Base-by-base conservation (phyloP, 2,113 vertebrate genomes). In the Elaphurus davidianus region DNA sequence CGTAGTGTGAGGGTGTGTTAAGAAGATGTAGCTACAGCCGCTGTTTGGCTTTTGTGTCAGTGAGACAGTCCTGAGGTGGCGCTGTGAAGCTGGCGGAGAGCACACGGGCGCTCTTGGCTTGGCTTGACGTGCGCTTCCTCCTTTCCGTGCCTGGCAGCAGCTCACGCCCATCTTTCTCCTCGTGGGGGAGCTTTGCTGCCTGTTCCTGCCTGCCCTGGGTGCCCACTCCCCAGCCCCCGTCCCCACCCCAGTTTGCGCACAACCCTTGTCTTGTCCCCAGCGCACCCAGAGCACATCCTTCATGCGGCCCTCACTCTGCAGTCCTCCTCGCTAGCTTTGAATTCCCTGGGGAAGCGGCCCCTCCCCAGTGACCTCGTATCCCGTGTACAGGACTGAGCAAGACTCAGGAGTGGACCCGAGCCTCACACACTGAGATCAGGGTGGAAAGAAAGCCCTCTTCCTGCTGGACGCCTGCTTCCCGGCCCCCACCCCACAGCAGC, bases 291-390 rank as follows among this genome's bases (percentile, higher is more conserved):
- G 64, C 57, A 13, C 14, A 0, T 30, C 7, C 27, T 19, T 76
- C 36, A 16, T 21, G 40, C 1, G 19, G 55, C 23, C 9, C 60
- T 60, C 19, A 11, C 40, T 43, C 0, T 8, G 5, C 0, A 0
- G 6, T 54, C 28, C 55, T 54, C 28, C 55, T 91, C n/a, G 3
- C 40, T 55, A 13, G 45, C 21, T 19, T 43, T 92, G 54, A 67
- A 36, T 19, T 89, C 86, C 45, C 19, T 7, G 47, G 79, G 71
- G 71, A 57, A 43, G 55, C 5, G 12, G 6, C 36, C 88, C 84
- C 76, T 90, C 67, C 43, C 25, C 21, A 2, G 21, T 47, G n/a
- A 45, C 54, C 59, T 85, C 27, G 15, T 23, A 10, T 27, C 27
- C 62, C n/a, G 11, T 36, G 16, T 3, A 5, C 59, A 81, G 59